Evolutionary conservation across 2,888 invertebrate species (phyloP), one percentile per base, ranked within the genome.

Genomic region (Celastrina argiolus): DNA sequence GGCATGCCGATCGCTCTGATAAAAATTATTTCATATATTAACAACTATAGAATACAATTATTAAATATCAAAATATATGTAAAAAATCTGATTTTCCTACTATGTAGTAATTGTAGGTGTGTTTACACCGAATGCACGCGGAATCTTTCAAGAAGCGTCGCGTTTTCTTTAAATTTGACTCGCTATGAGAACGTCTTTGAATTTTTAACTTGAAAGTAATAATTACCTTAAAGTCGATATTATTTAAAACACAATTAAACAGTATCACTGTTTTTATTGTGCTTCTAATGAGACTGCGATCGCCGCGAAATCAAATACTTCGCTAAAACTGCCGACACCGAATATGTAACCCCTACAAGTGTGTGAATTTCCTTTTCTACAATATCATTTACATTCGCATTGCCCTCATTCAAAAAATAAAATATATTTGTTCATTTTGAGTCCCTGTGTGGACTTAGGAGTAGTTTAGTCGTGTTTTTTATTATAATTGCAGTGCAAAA

Each of bases 331-430:
- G 18, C 8, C n/a, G 61, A 61, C 18, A 61, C 36, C 61, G 61
- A 61, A 61, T 61, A 18, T 61, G 61, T 61, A 61, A 61, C 22
- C 61, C 61, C 36, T 61, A 61, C 61, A 61, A 61, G 61, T 61
- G 61, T 61, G 61, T 61, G 61, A 61, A 61, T 61, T 61, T 61
- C 61, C 61, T 61, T 61, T 61, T 61, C 22, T 61, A 61, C 61
- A 36, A 61, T 61, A 61, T 61, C 61, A 36, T 61, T 61, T 61
- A 59, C 61, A 61, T 61, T 61, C 61, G 59, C 59, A 39, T 61
- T 61, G 18, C 34, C 18, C 36, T 22, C 51, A 61, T 22, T 36
- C 12, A 61, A 61, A 61, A 61, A 34, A 61, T 61, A 39, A 36
- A 61, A 61, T 61, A 14, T 36, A 61, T 61, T 61, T 22, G 61